Conservation (phyloP, 2,113 vertebrate genomes). For the Pitta sordida region DNA sequence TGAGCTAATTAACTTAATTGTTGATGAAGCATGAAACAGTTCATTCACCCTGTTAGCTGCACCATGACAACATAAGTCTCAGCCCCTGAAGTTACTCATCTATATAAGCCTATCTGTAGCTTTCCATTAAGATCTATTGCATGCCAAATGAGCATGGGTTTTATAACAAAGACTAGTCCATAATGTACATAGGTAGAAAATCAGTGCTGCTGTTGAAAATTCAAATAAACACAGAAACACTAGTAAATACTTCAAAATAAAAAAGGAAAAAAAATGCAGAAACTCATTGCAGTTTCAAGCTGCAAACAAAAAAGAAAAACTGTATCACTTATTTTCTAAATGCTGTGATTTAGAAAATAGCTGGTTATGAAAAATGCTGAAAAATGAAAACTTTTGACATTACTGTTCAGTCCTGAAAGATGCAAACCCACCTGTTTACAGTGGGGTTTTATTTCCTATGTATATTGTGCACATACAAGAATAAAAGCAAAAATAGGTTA, state of each 20-base stretch:
- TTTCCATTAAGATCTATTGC: conserved; percentile 75
- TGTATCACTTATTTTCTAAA: background rate
- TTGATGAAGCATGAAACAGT: conserved; percentile 99
- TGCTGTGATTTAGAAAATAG: background rate
- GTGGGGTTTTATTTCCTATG: background rate
- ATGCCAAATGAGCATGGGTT: background rate
- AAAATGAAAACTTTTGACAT: background rate
- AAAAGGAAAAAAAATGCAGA: background rate
- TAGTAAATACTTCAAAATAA: background rate
- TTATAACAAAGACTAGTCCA: conserved; percentile 46
- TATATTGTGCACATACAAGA: background rate
- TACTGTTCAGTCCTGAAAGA: background rate
- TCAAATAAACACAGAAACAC: background rate
- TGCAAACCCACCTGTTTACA: conserved; percentile 1
- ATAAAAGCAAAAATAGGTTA: conserved; percentile 4
- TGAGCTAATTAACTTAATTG: conserved; percentile 99
- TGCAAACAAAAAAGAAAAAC: background rate
- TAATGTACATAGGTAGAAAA: background rate
- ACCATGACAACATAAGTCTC: conserved; percentile 96
- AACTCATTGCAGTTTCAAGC: background rate
- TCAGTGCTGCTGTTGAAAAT: background rate
- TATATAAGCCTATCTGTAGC: conserved; percentile 85
- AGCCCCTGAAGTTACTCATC: conserved; percentile 89
- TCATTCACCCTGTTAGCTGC: conserved; percentile 95
- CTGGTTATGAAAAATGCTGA: background rate